A percentile compares a stretch with the other conserved stretches of the same genome.
phyloP scores from a whole-genome alignment of 2,113 vertebrate genomes.

The Callocephalon fimbriatum region DNA sequence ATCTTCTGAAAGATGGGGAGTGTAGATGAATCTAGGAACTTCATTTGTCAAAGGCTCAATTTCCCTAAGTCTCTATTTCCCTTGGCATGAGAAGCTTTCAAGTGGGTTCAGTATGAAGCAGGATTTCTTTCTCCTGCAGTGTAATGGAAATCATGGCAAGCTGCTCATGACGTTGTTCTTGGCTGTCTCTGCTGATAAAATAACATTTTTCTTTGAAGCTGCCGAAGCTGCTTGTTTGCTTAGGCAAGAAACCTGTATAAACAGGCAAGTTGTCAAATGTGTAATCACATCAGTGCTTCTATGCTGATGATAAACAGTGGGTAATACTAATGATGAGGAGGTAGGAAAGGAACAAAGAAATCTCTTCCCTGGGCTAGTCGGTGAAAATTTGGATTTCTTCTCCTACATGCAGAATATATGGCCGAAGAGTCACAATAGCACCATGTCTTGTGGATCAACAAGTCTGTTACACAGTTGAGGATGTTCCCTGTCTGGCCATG shows the following conservation, averaged over 20 bases:
- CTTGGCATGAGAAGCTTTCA: not conserved
- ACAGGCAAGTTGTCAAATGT: not conserved
- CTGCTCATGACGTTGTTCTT: not conserved
- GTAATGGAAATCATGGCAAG: not conserved
- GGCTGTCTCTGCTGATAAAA: not conserved
- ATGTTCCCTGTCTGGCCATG: fast-evolving
- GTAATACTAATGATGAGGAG: not conserved
- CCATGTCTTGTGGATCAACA: not conserved
- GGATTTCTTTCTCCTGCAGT: not conserved
- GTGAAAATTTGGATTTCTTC: not conserved
- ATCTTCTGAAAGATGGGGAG: not conserved
- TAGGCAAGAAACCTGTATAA: not conserved
- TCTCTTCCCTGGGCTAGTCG: not conserved
- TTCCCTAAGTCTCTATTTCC: not conserved
- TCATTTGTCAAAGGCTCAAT: not conserved
- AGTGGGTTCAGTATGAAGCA: not conserved
- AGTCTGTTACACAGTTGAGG: not conserved
- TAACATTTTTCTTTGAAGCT: not conserved
- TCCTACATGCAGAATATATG: not conserved
- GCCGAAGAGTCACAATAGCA: not conserved
- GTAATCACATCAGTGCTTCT: not conserved
- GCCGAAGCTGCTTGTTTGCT: not conserved
- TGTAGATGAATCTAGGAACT: not conserved
- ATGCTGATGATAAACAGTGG: not conserved
- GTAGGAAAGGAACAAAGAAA: not conserved